Base-by-base conservation (phyloP, 1,140 invertebrate genomes). In the Drosophila burlai region DNA sequence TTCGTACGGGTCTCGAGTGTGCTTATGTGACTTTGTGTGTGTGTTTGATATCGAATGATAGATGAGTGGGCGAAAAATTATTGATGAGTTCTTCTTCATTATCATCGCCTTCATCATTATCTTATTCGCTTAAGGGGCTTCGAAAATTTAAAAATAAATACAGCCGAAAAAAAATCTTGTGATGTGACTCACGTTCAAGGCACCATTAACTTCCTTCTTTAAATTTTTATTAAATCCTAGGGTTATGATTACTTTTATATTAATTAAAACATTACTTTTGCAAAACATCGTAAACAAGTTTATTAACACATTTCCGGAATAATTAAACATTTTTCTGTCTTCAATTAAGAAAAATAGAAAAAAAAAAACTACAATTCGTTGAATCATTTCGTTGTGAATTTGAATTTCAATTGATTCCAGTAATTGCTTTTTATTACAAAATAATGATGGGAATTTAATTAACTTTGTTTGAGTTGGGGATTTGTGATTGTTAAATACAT, bases 51-150 rank as follows among this genome's bases (percentile, higher is more conserved):
- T 75, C 71, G 54, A 71, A 55, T 71, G 67, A 71, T 68, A 71
- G 67, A 71, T 71, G 67, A 71, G 67, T 71, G 67, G 67, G 67
- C 63, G 67, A 71, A 71, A 67, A 68, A 71, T 71, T 71, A 71
- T 71, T 71, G 67, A 71, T 71, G 67, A 55, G 63, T 55, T 67
- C 40, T 65, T 36, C 63, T 69, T 67, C 34, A 21, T 55, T 18
- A 38, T 24, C 18, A 38, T 15, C 4, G 26, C 26, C 46, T 26
- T 50, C n/a, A 54, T 38, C 18, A 55, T 55, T 21, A 21, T 54
- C 50, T 40, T 63, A 15, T 52, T 29, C 50, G 31, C 50, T 65
- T 66, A 66, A 66, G 66, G 67, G 21, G 62, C 18, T 65, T 54
- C 1, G 2, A 21, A 54, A 54, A 21, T 21, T 21, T 54, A 36